A percentile compares a stretch with the other conserved stretches of the same genome.
Evolutionary conservation across 2,888 invertebrate genomes (phyloP).

Genomic region (Dryococelus australis): DNA sequence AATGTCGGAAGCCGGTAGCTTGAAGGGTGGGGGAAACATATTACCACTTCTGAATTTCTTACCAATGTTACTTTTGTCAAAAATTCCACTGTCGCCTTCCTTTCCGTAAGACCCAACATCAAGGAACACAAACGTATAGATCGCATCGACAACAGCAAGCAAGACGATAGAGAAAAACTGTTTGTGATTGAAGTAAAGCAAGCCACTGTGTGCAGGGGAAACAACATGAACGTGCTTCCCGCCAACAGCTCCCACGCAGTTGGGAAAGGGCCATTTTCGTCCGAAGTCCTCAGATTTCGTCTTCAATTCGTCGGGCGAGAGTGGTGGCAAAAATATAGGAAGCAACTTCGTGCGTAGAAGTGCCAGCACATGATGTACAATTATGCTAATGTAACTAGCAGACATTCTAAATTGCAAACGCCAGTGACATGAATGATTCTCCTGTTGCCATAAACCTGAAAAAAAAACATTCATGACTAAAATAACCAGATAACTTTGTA

Average conservation of each 20-base stretch:
- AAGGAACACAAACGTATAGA: not conserved
- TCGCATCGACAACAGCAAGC: not conserved
- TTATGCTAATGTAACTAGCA: too few relatives aligned
- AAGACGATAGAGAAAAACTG: not conserved
- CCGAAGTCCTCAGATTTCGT: not conserved
- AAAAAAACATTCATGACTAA: too few relatives aligned
- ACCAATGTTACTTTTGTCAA: not conserved
- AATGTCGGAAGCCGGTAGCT: not conserved
- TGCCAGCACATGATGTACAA: not conserved
- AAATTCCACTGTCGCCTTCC: not conserved
- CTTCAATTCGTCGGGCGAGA: too few relatives aligned
- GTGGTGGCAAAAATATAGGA: not conserved
- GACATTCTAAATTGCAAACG: too few relatives aligned
- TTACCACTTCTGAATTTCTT: not conserved
- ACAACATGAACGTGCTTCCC: not conserved
- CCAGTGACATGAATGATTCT: too few relatives aligned
- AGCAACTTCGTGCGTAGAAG: not conserved
- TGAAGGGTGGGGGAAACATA: not conserved
- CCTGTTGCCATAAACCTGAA: too few relatives aligned
- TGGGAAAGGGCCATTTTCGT: not conserved
- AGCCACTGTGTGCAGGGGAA: not conserved
- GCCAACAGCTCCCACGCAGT: not conserved
- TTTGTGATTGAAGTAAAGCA: not conserved
- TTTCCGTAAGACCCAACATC: not conserved
- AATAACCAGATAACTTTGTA: too few relatives aligned